phyloP scores from a whole-genome alignment of 2,888 invertebrate genomes.

The Pyrgus malvae region DNA sequence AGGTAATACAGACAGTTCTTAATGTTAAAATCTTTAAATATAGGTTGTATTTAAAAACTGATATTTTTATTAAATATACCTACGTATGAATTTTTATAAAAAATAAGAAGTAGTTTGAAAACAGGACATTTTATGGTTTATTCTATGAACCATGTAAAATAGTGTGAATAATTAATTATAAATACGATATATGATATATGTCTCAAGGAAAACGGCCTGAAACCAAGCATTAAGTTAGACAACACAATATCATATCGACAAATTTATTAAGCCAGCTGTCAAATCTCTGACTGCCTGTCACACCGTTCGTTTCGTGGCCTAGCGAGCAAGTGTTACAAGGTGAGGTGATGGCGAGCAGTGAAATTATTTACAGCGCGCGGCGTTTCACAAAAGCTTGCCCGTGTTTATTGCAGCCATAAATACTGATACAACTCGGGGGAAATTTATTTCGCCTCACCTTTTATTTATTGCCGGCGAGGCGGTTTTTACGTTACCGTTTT shows the following conservation, averaged over 20 bases:
- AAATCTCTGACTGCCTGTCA: conserved; percentile 27
- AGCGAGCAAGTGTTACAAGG: conserved; percentile 65
- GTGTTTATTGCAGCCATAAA: conserved; percentile 77
- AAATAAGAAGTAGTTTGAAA: too few species aligned
- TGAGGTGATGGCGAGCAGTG: conserved; percentile 64
- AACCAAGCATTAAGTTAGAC: neutral
- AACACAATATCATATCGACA: neutral
- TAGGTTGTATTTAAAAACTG: too few species aligned
- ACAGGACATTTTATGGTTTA: too few species aligned
- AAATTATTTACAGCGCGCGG: conserved; percentile 78
- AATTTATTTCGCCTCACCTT: conserved; percentile 76
- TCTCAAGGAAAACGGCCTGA: too few species aligned
- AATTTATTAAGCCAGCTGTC: conserved; percentile 10
- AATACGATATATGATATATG: too few species aligned
- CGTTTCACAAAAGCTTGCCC: conserved; percentile 68
- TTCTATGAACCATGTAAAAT: too few species aligned
- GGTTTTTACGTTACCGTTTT: conserved; percentile 48
- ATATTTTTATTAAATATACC: too few species aligned
- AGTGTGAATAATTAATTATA: too few species aligned
- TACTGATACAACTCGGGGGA: conserved; percentile 74
- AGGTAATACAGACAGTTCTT: too few species aligned
- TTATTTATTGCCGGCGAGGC: conserved; percentile 70
- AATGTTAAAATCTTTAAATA: too few species aligned
- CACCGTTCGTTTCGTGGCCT: conserved; percentile 45
- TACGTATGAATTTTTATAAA: too few species aligned